Evolutionary conservation across 2,888 invertebrate species (phyloP), one percentile per base, ranked within the genome.

Genomic region (Pandemis heparana): DNA sequence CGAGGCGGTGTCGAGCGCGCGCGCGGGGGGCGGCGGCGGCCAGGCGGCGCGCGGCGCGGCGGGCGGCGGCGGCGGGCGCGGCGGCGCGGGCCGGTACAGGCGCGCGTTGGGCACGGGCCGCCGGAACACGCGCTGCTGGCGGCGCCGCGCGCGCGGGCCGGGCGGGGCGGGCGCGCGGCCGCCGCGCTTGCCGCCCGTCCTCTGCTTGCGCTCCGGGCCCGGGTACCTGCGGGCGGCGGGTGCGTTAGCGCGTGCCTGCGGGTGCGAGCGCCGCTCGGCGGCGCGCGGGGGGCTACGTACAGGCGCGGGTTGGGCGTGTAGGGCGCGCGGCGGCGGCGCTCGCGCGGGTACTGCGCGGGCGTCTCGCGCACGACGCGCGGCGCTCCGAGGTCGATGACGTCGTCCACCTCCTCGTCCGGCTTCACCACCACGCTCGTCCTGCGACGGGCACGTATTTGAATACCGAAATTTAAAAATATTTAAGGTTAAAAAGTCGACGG

Each of bases 241-340:
- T 23, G 46, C 12, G 46, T 14, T 14, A 46, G 46, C 46, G 23
- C 23, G 23, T 32, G 23, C 4, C 23, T 1, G 23, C 2, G 23
- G 23, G 48, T 1, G 23, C 2, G 23, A 4, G 48, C 14, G n/a
- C 53, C 9, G 53, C 18, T 32, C 23, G 1, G 79, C 16, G 43
- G 23, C 16, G 61, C 5, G 9, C 16, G 39, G 23, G 56, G 7
- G 56, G 23, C 56, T 12, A 85, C 91, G 85, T 32, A 91, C 91
- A 91, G 85, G 23, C 91, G 86, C 5, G 89, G 89, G 78, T 88
- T 91, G 51, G 89, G 90, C 46, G 83, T 84, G 82, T 87, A 87
- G 69, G 75, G 59, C 62, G 51, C 75, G 74, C 53, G 68, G 63
- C 41, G 23, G 23, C 23, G 23, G 23, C 23, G 23, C 23, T 32